A percentile compares a stretch with the other conserved stretches of the same genome.
These are phyloP conservation scores for Trichoplax adhaerens DNA, from an alignment of 37 sponge, comb jelly and placozoan species.

Conservation along the genomic window DNA sequence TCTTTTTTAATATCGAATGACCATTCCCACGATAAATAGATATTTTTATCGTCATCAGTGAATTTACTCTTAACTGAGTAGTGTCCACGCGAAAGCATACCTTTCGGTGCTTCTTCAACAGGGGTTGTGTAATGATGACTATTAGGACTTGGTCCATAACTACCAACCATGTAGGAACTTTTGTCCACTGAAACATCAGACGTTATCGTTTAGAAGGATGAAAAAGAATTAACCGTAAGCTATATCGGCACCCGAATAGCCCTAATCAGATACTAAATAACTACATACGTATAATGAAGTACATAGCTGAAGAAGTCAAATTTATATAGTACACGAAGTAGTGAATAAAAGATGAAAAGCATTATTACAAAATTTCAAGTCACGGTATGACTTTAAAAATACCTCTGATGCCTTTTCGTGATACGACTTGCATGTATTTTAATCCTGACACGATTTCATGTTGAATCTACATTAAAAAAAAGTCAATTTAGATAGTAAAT, in stretches of 20 bases:
- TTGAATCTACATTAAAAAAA: constrained; percentile 22
- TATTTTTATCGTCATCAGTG: constrained; percentile 87
- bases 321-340: too few relatives aligned
- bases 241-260: too few relatives aligned
- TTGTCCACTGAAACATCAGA: constrained; percentile 40
- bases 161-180: constrained; percentile 68
- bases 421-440: constrained; percentile 42
- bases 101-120: constrained; percentile 69
- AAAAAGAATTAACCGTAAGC: too few relatives aligned
- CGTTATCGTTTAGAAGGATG: too few relatives aligned
- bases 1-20: constrained; percentile 74
- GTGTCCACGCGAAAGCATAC: constrained; percentile 60
- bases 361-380: too few relatives aligned
- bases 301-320: too few relatives aligned
- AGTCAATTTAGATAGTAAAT: neutral
- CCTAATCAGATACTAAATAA: too few relatives aligned
- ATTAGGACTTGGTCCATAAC: constrained; percentile 59
- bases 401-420: constrained; percentile 82
- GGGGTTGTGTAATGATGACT: constrained; percentile 40
- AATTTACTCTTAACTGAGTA: constrained; percentile 87
- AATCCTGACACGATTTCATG: constrained; percentile 92
- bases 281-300: too few relatives aligned
- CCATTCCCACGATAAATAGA: constrained; percentile 90
- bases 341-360: too few relatives aligned
- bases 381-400: neutral